Evolutionary conservation across 2,888 invertebrate genomes (phyloP), one percentile per base, ranked within the genome.

Genomic region (Leistus spinibarbis): DNA sequence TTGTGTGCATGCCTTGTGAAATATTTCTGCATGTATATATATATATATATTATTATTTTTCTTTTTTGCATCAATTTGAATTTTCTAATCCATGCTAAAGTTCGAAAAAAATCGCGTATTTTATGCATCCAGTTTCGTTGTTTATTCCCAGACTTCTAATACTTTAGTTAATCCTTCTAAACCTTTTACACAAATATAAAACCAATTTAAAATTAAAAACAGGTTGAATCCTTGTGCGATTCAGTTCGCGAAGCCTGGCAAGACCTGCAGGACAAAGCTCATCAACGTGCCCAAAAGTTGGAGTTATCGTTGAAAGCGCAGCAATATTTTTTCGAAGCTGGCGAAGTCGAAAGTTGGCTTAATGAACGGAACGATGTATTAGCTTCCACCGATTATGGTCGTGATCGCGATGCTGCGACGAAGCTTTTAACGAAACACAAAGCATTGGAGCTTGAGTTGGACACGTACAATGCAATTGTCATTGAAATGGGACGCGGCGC

Each of bases 341-440:
- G 92, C 63, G 97, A 97, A 86, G 94, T 98, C 77, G 98, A 98
- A 86, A 92, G 93, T 23, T 98, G 97, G 97, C 88, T 98, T 78
- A 91, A 92, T 54, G 97, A 98, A 86, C 94, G 94, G 83, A 92
- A 92, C 64, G 93, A 94, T 77, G 91, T 94, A 27, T 86, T 97
- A 3, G 90, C 91, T 40, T 93, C 93, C n/a, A 92, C 91, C 0
- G 96, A 97, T 83, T 93, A 93, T 77, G 97, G 97, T n/a, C 88
- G 93, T 66, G 97, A 98, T 85, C 89, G 96, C 53, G 96, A 96
- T 81, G 91, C 95, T 0, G 96, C 97, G 17, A 95, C 97, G 54
- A 97, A 97, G 86, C 88, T 98, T 60, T 88, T 99, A 17, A 97
- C 98, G 0, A 95, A 96, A 83, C 98, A 99, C 84, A 98, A 98